Evolutionary conservation across 2,797 vertebrate genomes (phyloP), one percentile per base, ranked within the genome.

Genomic region (Tokudaia tokunoshimensis): DNA sequence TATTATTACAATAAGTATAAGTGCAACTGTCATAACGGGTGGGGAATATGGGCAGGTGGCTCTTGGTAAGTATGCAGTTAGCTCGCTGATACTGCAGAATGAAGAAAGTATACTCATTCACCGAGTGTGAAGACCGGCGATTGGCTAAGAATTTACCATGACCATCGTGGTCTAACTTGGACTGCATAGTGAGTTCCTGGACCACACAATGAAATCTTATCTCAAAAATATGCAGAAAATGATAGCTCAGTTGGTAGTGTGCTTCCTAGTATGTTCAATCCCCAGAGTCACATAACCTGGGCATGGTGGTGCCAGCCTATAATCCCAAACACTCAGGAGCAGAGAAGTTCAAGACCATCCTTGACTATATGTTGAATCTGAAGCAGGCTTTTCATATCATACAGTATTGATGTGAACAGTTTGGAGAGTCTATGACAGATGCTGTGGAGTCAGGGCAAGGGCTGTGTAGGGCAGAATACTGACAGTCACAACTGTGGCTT

Each of bases 1-100:
- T 55, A 52, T 76, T 65, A 93, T 29, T 55, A 29, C 67, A 91
- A 72, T 79, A 89, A 91, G 61, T 82, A 65, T 89, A 55, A 79
- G 70, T 17, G 70, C 44, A 89, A 59, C 37, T 37, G 65, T 47
- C 6, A 10, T 13, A n/a, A 44, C 1, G 57, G 24, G n/a, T 80
- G 41, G 37, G 72, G 37, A n/a, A 17, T 52, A 67, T 12, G 79
- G 7, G 24, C 34, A 78, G 17, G 65, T 61, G 29, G 44, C 15
- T 63, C 7, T 70, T 41, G 47, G 47, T 44, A 47, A 61, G 24
- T 13, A 44, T 1, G 4, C 0, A 0, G 1, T 19, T 24, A 65
- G 75, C 10, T 15, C 70, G 59, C 14, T 17, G 19, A 70, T 20
- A 37, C 29, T 34, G 63, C 29, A 1, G 14, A 55, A 63, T 29